Base-by-base conservation (phyloP, 2,113 vertebrate genomes). In the Theropithecus gelada region DNA sequence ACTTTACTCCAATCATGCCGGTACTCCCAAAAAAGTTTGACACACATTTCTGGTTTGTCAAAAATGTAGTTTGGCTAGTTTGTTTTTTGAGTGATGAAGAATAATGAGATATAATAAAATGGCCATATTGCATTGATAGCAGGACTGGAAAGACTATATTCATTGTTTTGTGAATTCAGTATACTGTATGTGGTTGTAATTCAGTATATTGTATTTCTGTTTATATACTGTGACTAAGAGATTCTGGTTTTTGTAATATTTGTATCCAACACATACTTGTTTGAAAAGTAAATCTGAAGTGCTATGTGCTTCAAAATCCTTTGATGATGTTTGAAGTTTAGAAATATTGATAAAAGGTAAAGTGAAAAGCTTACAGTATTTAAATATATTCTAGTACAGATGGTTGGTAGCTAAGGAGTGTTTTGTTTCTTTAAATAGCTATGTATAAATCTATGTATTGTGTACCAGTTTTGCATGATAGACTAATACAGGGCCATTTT, bases 401-500 rank as follows among this genome's bases (percentile, higher is more conserved):
- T 48, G 35, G n/a, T 52, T 91, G 38, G 52, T 90, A 78, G 78
- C 40, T 79, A 93, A 86, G 40, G 43, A 91, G 23, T 48, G 35
- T 93, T 94, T 88, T 86, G 45, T 88, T 93, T 80, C 80, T 89
- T 0, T 90, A 78, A 92, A 16, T 93, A 89, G 55, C 78, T 87
- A 14, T 20, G 7, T 93, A 50, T 94, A 78, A 57, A 40, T 89
- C 64, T 70, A 4, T 93, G 16, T 91, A 38, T 88, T 80, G 2
- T 96, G 17, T 81, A 72, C 83, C 45, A 48, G 1, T 93, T 94
- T 93, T 96, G 32, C 48, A 61, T 94, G 52, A 90, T 84, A 90
- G 57, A 90, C 92, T 90, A 97, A 94, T 95, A 72, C 57, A 93
- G 78, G 84, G 8, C n/a, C 52, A 93, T 94, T 94, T 96, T 97